Conservation (phyloP, 1,140 invertebrate genomes). For the Planococcus citri region DNA sequence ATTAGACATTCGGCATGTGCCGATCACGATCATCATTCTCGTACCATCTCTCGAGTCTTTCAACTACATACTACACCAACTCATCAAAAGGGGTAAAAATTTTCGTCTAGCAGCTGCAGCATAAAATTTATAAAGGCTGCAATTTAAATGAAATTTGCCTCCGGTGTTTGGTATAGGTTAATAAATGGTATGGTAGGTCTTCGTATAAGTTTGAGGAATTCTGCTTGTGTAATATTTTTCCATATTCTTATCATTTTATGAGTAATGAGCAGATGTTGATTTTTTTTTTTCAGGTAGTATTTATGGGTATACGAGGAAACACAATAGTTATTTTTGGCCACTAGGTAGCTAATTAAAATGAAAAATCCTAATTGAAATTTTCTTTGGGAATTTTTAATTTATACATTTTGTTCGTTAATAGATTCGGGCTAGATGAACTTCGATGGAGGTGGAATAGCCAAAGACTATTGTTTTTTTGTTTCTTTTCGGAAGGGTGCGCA, state of each 20-base stretch:
- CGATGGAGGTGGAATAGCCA: too few relatives aligned
- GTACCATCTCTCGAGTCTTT: too few relatives aligned
- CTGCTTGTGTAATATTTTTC: background rate
- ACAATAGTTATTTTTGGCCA: too few relatives aligned
- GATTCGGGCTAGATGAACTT: too few relatives aligned
- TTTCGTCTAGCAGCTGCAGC: background rate
- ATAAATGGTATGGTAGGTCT: too few relatives aligned
- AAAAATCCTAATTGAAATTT: background rate
- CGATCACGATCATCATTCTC: too few relatives aligned
- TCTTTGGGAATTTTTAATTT: background rate
- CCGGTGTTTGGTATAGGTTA: background rate
- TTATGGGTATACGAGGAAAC: too few relatives aligned
- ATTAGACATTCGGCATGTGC: too few relatives aligned
- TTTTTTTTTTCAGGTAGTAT: background rate
- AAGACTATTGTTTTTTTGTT: too few relatives aligned
- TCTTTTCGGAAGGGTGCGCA: too few relatives aligned
- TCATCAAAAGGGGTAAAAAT: background rate
- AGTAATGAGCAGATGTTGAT: background rate
- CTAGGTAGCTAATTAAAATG: background rate
- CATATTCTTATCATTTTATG: background rate
- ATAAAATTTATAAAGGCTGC: background rate
- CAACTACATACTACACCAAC: too few relatives aligned
- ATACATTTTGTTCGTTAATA: too few relatives aligned
- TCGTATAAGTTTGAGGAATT: background rate
- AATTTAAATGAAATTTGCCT: background rate